Conservation (phyloP, 1,140 invertebrate genomes). For the Centruroides vittatus region DNA sequence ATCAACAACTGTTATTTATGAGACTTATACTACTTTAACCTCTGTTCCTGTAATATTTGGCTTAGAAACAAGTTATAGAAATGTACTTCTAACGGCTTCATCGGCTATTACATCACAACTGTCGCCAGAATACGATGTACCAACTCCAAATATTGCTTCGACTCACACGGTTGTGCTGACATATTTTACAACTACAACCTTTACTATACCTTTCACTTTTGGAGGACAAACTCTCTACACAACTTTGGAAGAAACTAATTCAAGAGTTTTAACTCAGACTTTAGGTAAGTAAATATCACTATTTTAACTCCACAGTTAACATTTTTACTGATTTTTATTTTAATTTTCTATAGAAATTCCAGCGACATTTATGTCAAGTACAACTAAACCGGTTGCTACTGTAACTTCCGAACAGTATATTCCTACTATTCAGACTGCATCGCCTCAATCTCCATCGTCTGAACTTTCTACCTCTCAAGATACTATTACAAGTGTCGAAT, state of each 20-base stretch:
- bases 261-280: slow-evolving; percentile 17
- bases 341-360: background rate
- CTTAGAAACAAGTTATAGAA: slow-evolving; percentile 15
- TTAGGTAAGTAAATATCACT: slow-evolving; percentile 3
- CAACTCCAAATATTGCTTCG: background rate
- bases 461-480: background rate
- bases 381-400: background rate
- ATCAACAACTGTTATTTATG: slow-evolving; percentile 13
- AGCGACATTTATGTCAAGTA: background rate
- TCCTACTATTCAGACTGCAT: no score
- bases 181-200: slow-evolving; percentile 21
- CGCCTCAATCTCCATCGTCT: background rate
- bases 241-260: slow-evolving; percentile 21
- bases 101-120: slow-evolving; percentile 2
- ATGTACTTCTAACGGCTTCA: slow-evolving; percentile 11
- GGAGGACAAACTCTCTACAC: slow-evolving; percentile 15
- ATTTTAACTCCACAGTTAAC: background rate
- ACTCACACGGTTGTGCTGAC: slow-evolving; percentile 14
- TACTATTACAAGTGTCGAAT: background rate
- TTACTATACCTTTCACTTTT: slow-evolving; percentile 19
- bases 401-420: background rate
- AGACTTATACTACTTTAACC: slow-evolving; percentile 13
- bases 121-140: slow-evolving; percentile 1
- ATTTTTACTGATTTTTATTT: background rate
- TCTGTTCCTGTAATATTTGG: slow-evolving; percentile 17